These are phyloP conservation scores for Drosophila pseudotakahashii DNA, from an alignment of 2,888 invertebrate species.

Conservation along the genomic window DNA sequence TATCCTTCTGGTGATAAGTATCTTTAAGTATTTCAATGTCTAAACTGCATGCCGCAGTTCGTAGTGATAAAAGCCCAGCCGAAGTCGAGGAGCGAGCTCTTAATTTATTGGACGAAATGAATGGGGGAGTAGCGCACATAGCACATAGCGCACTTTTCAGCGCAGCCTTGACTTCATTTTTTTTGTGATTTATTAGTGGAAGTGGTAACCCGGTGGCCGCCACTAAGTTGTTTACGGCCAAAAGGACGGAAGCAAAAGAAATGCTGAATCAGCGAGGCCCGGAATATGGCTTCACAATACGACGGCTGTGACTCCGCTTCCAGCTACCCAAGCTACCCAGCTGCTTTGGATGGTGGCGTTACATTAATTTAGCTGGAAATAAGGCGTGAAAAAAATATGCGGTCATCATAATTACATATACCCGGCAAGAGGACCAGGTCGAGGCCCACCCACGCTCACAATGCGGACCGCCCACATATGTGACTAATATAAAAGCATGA, in stretches of 20 bases:
- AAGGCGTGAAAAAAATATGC: constrained; percentile 51
- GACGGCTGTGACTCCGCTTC: constrained; percentile 9
- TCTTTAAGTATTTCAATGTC: constrained; percentile 6
- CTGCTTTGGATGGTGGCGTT: constrained; percentile 12
- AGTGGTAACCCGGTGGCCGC: constrained; percentile 43
- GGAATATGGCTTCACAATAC: constrained; percentile 4
- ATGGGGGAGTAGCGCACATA: background rate
- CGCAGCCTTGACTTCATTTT: constrained; percentile 40
- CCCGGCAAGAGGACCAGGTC: background rate
- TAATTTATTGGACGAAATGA: constrained; percentile 12
- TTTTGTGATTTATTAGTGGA: constrained; percentile 44
- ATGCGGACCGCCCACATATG: constrained; percentile 16
- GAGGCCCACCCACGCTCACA: background rate
- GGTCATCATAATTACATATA: constrained; percentile 71
- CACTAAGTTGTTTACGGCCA: constrained; percentile 40
- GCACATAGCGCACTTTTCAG: constrained; percentile 2
- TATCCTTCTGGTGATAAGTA: constrained; percentile 1
- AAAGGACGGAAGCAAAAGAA: constrained; percentile 29
- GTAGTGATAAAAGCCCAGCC: constrained; percentile 21
- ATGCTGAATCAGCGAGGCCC: constrained; percentile 33
- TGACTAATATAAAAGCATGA: constrained; percentile 28
- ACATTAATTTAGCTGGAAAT: constrained; percentile 49
- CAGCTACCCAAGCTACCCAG: constrained; percentile 2
- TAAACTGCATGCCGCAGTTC: constrained; percentile 1
- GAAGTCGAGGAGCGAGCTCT: background rate